Evolutionary conservation across 2,113 vertebrate genomes (phyloP).

Genomic region (Rhabdomys dilectus): DNA sequence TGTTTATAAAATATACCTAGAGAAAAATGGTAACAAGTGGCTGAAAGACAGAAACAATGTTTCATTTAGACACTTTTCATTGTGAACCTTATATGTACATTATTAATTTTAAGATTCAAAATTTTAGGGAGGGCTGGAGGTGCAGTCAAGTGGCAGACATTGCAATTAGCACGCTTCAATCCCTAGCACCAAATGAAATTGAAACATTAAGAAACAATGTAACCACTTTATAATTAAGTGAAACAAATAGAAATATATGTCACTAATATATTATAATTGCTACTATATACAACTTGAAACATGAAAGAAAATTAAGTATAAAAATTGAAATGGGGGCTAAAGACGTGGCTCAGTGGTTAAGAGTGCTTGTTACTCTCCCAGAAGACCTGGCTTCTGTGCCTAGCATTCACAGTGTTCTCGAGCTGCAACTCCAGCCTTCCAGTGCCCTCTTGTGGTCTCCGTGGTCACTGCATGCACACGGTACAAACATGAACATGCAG

Average conservation of each 20-base stretch:
- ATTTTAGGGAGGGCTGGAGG: background rate
- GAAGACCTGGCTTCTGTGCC: background rate
- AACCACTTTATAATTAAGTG: background rate
- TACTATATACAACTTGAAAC: conserved; percentile 17
- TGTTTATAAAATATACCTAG: conserved; percentile 10
- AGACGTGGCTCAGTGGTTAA: background rate
- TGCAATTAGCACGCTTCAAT: background rate
- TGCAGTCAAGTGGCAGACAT: background rate
- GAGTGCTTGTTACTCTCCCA: background rate
- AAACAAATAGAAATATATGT: background rate
- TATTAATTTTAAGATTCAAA: background rate
- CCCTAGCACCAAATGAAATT: background rate
- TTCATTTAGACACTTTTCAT: background rate
- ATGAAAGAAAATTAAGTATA: background rate
- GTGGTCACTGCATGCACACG: background rate
- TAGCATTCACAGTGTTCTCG: background rate
- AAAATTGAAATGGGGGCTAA: background rate
- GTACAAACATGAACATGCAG: background rate
- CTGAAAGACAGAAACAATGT: background rate
- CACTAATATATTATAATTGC: background rate
- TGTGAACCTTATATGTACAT: background rate
- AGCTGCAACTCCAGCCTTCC: background rate
- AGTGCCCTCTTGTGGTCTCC: background rate
- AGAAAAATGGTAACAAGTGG: background rate
- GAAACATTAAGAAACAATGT: background rate